Percentiles rank a stretch among this genome's conserved stretches.
Evolutionary conservation across 2,113 vertebrate genomes (phyloP).

Genomic region (Anoplopoma fimbria): DNA sequence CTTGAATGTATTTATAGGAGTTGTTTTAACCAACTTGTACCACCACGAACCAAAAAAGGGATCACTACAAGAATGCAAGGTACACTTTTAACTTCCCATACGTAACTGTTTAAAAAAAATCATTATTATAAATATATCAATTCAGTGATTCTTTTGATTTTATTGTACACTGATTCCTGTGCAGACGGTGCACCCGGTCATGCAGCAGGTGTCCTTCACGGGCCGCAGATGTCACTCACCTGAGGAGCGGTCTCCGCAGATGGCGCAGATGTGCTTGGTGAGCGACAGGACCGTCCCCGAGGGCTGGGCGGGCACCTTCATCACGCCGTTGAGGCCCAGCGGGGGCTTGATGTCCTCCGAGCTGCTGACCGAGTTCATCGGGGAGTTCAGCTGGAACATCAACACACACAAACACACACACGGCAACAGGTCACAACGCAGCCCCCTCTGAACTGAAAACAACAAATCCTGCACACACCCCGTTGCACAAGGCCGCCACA

Average conservation of each 20-base stretch:
- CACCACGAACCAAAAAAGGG: neutral
- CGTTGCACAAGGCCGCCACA: slow-evolving; percentile 8
- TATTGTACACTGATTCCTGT: neutral
- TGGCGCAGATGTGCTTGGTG: slow-evolving; percentile 99
- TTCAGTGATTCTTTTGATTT: neutral
- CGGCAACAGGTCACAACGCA: slow-evolving; percentile 66
- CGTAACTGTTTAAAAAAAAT: neutral
- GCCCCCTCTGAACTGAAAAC: slow-evolving; percentile 15
- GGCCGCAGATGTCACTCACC: slow-evolving; percentile 80
- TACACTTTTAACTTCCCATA: neutral
- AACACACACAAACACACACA: slow-evolving; percentile 74
- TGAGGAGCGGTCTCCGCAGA: slow-evolving; percentile 98
- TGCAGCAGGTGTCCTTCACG: neutral
- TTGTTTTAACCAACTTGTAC: neutral
- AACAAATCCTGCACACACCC: neutral
- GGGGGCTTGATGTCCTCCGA: slow-evolving; percentile 98
- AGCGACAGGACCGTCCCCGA: slow-evolving; percentile 90
- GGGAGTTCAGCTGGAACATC: slow-evolving; percentile 91
- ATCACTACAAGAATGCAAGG: neutral
- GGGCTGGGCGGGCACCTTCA: slow-evolving; percentile 95
- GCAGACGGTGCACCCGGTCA: neutral
- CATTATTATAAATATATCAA: neutral
- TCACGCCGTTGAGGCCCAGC: slow-evolving; percentile 95
- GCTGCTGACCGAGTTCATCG: slow-evolving; percentile 97
- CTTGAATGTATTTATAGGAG: neutral